phyloP scores from a whole-genome alignment of 2,888 invertebrate genomes.

The Oligia latruncula region DNA sequence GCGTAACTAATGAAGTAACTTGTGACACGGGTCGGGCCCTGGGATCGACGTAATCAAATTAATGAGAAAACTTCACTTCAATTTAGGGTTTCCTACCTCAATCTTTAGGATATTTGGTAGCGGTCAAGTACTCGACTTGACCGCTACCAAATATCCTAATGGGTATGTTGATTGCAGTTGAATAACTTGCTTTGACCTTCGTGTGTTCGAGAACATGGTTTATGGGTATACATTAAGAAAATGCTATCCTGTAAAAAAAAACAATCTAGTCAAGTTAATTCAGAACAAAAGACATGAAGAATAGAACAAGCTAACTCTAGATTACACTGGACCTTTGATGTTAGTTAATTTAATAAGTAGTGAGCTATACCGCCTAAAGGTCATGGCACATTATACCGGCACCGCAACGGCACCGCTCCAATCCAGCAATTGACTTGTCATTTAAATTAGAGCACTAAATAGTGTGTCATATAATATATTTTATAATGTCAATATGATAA shows the following conservation, averaged over 20 bases:
- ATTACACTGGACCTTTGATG: slow-evolving; percentile 1
- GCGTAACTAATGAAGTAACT: slow-evolving; percentile 90
- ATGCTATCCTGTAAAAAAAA: background rate
- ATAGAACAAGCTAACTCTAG: background rate
- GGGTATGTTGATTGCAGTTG: slow-evolving; percentile 74
- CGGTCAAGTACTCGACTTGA: slow-evolving; percentile 81
- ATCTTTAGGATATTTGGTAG: slow-evolving; percentile 87
- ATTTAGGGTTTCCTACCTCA: slow-evolving; percentile 88
- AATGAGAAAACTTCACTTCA: slow-evolving; percentile 90
- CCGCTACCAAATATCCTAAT: slow-evolving; percentile 73
- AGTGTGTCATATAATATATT: too few species aligned
- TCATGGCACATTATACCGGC: too few species aligned
- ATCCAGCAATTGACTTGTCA: too few species aligned
- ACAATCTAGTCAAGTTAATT: background rate
- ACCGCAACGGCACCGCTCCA: too few species aligned
- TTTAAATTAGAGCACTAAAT: too few species aligned
- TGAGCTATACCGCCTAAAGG: background rate
- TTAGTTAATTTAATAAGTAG: slow-evolving; percentile 1
- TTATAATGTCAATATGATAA: too few species aligned
- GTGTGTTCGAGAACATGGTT: slow-evolving; percentile 22
- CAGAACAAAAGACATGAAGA: slow-evolving; percentile 7
- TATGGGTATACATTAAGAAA: slow-evolving; percentile 3
- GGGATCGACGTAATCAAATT: slow-evolving; percentile 90
- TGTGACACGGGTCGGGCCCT: slow-evolving; percentile 89
- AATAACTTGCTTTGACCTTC: slow-evolving; percentile 44